These are phyloP conservation scores for Coluber constrictor DNA, from an alignment of 2,797 vertebrate species.

Conservation along the genomic window DNA sequence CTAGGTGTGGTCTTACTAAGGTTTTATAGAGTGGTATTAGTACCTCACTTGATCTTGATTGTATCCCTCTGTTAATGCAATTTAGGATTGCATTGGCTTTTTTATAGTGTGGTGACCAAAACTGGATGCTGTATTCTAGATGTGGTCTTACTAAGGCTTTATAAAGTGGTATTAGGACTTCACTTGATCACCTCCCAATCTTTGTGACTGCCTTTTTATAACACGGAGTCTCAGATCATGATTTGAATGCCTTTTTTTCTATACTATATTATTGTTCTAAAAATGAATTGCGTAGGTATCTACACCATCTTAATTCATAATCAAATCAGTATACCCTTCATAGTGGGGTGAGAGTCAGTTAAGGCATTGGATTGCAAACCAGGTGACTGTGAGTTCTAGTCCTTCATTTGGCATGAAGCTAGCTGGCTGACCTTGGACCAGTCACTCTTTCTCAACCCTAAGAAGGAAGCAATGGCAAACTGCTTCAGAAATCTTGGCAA, in stretches of 20 bases:
- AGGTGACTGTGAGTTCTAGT: background rate
- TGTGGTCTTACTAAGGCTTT: too few species aligned
- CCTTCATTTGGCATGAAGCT: background rate
- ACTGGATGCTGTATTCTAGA: too few species aligned
- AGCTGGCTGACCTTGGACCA: background rate
- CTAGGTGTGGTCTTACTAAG: too few species aligned
- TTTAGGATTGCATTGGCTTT: too few species aligned
- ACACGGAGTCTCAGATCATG: background rate
- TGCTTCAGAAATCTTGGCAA: background rate
- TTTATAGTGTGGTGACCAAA: too few species aligned
- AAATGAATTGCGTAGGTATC: background rate
- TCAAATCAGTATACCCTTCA: background rate
- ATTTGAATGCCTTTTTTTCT: background rate
- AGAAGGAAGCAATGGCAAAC: background rate
- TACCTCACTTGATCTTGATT: too few species aligned
- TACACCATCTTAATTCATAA: background rate
- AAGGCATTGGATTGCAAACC: background rate
- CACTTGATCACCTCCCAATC: too few species aligned
- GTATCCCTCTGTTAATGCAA: too few species aligned
- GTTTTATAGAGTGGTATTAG: too few species aligned
- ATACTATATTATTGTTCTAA: background rate
- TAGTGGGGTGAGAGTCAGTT: background rate
- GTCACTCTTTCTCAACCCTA: background rate
- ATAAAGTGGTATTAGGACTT: too few species aligned
- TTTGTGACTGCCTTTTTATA: too few species aligned